These are phyloP conservation scores for Phaethon lepturus DNA, from an alignment of 2,113 vertebrate genomes.

Conservation along the genomic window DNA sequence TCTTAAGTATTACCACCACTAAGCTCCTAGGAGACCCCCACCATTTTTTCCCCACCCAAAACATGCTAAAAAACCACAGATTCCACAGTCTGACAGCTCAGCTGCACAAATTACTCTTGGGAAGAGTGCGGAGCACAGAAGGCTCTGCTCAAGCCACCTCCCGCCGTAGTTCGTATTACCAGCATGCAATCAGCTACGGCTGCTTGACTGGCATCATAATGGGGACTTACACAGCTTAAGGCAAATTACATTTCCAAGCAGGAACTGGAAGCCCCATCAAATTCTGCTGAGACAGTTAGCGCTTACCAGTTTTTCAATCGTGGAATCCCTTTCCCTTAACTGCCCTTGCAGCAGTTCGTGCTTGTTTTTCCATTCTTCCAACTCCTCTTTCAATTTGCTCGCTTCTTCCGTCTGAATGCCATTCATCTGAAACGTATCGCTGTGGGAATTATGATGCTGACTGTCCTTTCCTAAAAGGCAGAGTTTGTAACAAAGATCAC, in stretches of 20 bases:
- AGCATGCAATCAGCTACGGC: fast-evolving
- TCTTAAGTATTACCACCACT: too few species aligned
- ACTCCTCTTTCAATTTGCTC: conserved; percentile 82
- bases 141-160: neutral
- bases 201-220: neutral
- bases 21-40: neutral
- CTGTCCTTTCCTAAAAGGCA: conserved; percentile 78
- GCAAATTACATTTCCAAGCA: neutral
- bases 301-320: conserved; percentile 86
- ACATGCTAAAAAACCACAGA: fast-evolving
- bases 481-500: neutral
- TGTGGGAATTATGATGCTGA: conserved; percentile 74
- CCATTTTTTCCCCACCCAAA: neutral
- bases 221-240: neutral
- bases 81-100: neutral
- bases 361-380: conserved; percentile 87
- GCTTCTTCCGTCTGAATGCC: conserved; percentile 91
- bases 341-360: conserved; percentile 84
- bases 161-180: fast-evolving
- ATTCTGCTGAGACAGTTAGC: neutral
- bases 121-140: neutral
- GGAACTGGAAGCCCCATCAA: neutral
- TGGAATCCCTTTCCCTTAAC: conserved; percentile 84
- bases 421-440: conserved; percentile 83
- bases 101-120: neutral